phyloP scores from a whole-genome alignment of 2,797 vertebrate species.

The Hydrolagus colliei region DNA sequence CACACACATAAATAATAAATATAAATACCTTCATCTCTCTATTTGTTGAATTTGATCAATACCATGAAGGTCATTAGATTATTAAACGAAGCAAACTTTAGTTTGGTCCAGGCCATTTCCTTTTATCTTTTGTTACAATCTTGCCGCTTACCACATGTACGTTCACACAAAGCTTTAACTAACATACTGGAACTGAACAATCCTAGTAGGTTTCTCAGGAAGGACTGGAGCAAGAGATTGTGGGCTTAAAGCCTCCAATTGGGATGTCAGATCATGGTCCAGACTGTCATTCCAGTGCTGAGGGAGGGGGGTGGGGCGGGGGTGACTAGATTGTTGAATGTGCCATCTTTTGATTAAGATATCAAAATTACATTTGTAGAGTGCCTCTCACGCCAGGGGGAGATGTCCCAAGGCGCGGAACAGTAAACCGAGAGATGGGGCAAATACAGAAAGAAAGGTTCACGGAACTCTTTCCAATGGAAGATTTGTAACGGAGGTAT shows the following conservation, averaged over 20 bases:
- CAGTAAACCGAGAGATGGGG: not conserved
- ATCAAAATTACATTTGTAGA: too few relatives aligned
- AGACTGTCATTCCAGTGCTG: not conserved
- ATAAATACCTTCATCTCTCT: conserved; percentile 20
- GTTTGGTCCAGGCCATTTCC: conserved; percentile 10
- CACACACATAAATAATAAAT: conserved; percentile 27
- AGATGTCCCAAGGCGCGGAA: too few relatives aligned
- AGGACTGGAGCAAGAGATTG: not conserved
- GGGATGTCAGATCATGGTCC: not conserved
- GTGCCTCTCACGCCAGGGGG: too few relatives aligned
- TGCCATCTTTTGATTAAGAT: too few relatives aligned
- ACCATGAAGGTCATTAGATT: conserved; percentile 21
- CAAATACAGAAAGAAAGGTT: not conserved
- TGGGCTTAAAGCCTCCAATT: not conserved
- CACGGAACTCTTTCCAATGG: too few relatives aligned
- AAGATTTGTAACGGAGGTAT: too few relatives aligned
- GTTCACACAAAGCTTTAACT: not conserved
- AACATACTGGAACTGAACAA: not conserved
- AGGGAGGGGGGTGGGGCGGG: too few relatives aligned
- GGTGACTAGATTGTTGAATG: not conserved
- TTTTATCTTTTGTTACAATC: not conserved
- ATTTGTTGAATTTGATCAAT: conserved; percentile 20
- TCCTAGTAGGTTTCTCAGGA: too few relatives aligned
- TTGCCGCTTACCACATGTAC: not conserved
- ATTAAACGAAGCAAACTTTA: not conserved